phyloP scores from a whole-genome alignment of 2,113 vertebrate species.

The Xiphophorus hellerii region DNA sequence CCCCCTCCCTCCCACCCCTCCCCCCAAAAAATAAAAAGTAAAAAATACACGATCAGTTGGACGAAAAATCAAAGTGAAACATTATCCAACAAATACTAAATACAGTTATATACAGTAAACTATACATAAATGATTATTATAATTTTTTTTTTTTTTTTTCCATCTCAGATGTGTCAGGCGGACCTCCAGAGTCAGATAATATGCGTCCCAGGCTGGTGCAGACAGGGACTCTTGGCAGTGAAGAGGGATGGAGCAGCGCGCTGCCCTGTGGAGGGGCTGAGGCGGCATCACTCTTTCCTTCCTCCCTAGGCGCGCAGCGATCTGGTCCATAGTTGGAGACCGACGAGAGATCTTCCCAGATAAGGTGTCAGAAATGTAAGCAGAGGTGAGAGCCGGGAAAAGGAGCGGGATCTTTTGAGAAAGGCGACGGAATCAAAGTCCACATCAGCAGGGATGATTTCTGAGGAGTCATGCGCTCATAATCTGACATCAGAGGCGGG shows the following conservation, averaged over 20 bases:
- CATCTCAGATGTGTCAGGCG: conserved; percentile 7
- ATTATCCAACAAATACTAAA: too few species aligned
- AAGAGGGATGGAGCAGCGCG: conserved; percentile 51
- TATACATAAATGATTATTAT: too few species aligned
- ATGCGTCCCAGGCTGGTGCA: conserved; percentile 21
- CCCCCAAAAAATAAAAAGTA: too few species aligned
- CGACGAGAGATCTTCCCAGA: conserved; percentile 35
- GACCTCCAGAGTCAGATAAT: conserved; percentile 28
- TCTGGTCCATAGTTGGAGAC: conserved; percentile 53
- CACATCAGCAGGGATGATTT: conserved; percentile 50
- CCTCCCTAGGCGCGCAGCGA: conserved; percentile 46
- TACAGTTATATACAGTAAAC: too few species aligned
- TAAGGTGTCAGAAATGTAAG: conserved; percentile 58
- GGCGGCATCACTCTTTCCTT: conserved; percentile 55
- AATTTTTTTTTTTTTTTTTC: not conserved
- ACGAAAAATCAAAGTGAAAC: too few species aligned
- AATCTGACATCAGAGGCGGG: conserved; percentile 72
- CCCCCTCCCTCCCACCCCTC: too few species aligned
- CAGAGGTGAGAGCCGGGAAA: conserved; percentile 24
- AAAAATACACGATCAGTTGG: too few species aligned
- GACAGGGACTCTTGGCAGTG: conserved; percentile 29
- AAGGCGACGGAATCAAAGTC: conserved; percentile 60
- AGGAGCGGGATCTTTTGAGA: conserved; percentile 40
- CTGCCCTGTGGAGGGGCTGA: conserved; percentile 66
- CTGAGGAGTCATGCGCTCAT: conserved; percentile 58